Conservation (phyloP, 2,797 vertebrate species). For the Semotilus atromaculatus region DNA sequence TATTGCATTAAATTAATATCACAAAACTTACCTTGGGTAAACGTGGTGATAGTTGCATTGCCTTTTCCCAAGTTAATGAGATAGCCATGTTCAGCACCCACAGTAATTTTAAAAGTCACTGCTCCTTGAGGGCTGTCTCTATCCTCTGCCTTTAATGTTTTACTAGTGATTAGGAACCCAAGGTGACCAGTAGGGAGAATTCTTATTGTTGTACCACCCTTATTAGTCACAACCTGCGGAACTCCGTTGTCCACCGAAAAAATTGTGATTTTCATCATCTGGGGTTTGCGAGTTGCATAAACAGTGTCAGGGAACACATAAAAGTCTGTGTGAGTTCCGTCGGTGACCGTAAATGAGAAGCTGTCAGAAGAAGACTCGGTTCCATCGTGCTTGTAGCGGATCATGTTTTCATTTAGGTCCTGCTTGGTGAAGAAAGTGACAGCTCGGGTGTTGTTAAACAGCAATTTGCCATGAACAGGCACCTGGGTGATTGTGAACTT, state of each 20-base stretch:
- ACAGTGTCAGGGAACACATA: conserved; percentile 94
- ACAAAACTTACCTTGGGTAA: conserved; percentile 89
- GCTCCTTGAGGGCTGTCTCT: conserved; percentile 83
- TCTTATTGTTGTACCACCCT: conserved; percentile 86
- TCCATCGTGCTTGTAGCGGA: conserved; percentile 94
- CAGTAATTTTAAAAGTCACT: conserved; percentile 86
- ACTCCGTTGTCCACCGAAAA: conserved; percentile 87
- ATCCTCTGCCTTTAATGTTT: conserved; percentile 90
- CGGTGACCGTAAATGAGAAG: conserved; percentile 94
- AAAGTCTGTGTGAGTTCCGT: conserved; percentile 94
- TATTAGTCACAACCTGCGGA: conserved; percentile 91
- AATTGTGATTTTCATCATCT: conserved; percentile 89
- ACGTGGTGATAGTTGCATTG: conserved; percentile 88
- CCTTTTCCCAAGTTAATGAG: conserved; percentile 90
- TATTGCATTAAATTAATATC: conserved; percentile 38
- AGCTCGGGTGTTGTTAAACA: conserved; percentile 85
- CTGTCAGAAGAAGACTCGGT: conserved; percentile 88
- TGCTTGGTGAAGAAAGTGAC: conserved; percentile 90
- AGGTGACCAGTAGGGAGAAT: conserved; percentile 84
- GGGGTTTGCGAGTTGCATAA: conserved; percentile 89
- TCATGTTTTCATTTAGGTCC: conserved; percentile 95
- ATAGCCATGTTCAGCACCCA: conserved; percentile 85
- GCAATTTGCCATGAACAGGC: conserved; percentile 88
- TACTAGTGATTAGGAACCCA: conserved; percentile 92
- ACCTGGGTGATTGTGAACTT: conserved; percentile 90